Percentiles rank a stretch among this genome's conserved stretches.
Evolutionary conservation across 2,113 vertebrate species (phyloP).

Genomic region (Odocoileus hemionus): DNA sequence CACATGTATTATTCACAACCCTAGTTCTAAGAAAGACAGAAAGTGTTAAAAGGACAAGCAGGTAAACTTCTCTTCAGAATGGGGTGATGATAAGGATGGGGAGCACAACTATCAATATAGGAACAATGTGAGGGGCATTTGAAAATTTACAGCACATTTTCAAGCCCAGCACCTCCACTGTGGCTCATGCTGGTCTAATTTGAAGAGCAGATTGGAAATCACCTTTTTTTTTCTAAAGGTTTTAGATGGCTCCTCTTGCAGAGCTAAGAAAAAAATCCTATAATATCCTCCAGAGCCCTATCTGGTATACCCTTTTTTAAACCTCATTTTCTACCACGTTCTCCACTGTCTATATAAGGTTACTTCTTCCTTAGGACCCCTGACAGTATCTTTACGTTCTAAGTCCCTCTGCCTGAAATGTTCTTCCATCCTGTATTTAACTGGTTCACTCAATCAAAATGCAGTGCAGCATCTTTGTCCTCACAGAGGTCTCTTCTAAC

Average conservation of each 20-base stretch:
- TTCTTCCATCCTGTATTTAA: not conserved
- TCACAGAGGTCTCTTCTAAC: not conserved
- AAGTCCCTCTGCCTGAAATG: not conserved
- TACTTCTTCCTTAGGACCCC: not conserved
- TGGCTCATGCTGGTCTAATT: not conserved
- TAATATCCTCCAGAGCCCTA: not conserved
- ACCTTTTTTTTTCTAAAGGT: not conserved
- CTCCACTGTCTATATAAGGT: not conserved
- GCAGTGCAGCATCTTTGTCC: not conserved
- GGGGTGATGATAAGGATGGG: not conserved
- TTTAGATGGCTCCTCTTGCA: not conserved
- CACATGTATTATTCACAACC: not conserved
- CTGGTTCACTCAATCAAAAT: not conserved
- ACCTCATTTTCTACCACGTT: not conserved
- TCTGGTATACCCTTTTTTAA: not conserved
- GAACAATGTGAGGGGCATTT: not conserved
- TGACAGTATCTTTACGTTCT: not conserved
- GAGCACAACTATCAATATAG: fast-evolving
- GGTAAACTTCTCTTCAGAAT: not conserved
- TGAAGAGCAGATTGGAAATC: not conserved
- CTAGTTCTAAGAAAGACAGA: not conserved
- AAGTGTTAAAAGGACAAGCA: too few species aligned
- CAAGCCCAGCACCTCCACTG: fast-evolving
- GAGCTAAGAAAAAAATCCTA: not conserved
- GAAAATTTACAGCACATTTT: not conserved